A percentile compares a stretch with the other conserved stretches of the same genome.
These are phyloP conservation scores for Peromyscus nudipes DNA, from an alignment of 2,797 vertebrate species.

Conservation along the genomic window DNA sequence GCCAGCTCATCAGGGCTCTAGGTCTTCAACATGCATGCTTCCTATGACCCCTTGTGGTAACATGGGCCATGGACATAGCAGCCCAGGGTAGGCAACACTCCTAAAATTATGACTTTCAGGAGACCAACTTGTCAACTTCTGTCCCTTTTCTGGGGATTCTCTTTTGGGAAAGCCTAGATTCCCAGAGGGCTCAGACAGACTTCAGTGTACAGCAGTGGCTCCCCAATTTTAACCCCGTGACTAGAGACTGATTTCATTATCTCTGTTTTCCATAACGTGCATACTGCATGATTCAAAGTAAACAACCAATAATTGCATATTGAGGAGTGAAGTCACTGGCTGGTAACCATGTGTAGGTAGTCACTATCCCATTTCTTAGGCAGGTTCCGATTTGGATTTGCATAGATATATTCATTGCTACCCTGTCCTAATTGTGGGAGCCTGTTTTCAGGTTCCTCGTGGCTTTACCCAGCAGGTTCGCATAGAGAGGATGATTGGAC, in stretches of 20 bases:
- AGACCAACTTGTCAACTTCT: neutral
- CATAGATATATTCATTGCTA: neutral
- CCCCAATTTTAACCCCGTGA: neutral
- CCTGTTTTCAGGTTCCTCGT: too few species aligned
- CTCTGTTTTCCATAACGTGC: neutral
- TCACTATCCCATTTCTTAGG: neutral
- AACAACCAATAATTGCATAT: neutral
- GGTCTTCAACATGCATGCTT: neutral
- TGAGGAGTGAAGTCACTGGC: neutral
- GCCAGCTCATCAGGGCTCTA: neutral
- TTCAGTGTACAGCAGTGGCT: neutral
- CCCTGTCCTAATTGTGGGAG: neutral
- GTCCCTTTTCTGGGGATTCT: neutral
- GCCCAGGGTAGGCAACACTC: rapidly evolving
- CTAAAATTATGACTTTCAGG: neutral
- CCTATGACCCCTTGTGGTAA: neutral
- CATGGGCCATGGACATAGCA: neutral
- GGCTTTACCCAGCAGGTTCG: too few species aligned
- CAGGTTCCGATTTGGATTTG: neutral
- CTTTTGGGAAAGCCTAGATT: neutral
- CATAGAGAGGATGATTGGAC: too few species aligned
- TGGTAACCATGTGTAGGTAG: neutral
- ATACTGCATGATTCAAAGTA: neutral
- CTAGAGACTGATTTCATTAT: neutral
- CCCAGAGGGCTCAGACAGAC: neutral